Conservation (phyloP, 2,888 invertebrate species). For the Drosophila ochracea region DNA sequence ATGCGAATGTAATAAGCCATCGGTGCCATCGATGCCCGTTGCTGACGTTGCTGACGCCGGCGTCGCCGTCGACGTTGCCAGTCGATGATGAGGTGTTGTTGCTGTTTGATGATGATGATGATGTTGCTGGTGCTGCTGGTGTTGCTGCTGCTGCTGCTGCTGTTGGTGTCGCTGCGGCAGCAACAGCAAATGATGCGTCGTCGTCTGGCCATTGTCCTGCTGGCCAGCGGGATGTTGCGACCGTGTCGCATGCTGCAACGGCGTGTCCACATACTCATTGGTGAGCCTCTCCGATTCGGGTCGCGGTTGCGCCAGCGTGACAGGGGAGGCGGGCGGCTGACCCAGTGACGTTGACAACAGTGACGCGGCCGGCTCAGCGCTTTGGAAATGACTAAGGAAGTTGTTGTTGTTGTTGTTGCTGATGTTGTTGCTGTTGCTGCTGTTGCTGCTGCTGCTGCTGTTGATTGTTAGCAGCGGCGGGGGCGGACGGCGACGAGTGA, state of each 20-base stretch:
- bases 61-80: slow-evolving; percentile 52
- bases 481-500: slow-evolving; percentile 83
- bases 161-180: slow-evolving; percentile 87
- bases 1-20: slow-evolving; percentile 84
- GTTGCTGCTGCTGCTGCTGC: slow-evolving; percentile 85
- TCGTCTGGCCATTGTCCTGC: slow-evolving; percentile 86
- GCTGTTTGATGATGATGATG: slow-evolving; percentile 59
- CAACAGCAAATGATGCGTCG: slow-evolving; percentile 86
- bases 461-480: slow-evolving; percentile 62
- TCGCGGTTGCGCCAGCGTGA: slow-evolving; percentile 89
- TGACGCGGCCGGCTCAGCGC: slow-evolving; percentile 81
- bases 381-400: slow-evolving; percentile 85
- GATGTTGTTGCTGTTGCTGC: slow-evolving; percentile 56
- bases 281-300: slow-evolving; percentile 94
- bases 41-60: slow-evolving; percentile 47
- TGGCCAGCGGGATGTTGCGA: slow-evolving; percentile 84
- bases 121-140: slow-evolving; percentile 86
- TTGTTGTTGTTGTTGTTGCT: slow-evolving; percentile 56
- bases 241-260: slow-evolving; percentile 86
- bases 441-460: slow-evolving; percentile 43
- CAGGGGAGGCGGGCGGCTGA: slow-evolving; percentile 84
- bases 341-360: slow-evolving; percentile 59
- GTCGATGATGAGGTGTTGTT: slow-evolving; percentile 64
- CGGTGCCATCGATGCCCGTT: slow-evolving; percentile 85
- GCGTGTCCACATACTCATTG: slow-evolving; percentile 98